Evolutionary conservation across 2,113 vertebrate species (phyloP).

Genomic region (Apteryx owenii): DNA sequence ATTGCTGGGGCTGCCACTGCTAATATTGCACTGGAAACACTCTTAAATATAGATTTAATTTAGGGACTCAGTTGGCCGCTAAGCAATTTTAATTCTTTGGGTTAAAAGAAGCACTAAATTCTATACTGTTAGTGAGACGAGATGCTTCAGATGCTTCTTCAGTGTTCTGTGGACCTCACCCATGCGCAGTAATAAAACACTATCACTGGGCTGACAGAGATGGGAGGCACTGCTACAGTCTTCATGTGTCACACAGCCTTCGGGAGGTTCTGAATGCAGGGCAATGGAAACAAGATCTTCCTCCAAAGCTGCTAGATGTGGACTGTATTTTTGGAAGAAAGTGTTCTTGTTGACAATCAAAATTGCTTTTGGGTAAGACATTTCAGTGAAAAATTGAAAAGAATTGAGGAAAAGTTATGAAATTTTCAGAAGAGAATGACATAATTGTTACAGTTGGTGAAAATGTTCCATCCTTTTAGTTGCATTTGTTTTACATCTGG

Average conservation of each 20-base stretch:
- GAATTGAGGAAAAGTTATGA: background rate
- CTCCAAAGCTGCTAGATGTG: background rate
- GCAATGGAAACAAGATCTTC: background rate
- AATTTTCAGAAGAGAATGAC: background rate
- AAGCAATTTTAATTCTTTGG: background rate
- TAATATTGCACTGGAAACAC: background rate
- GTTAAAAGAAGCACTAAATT: background rate
- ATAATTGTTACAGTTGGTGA: background rate
- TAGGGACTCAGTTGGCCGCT: background rate
- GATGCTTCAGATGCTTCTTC: background rate
- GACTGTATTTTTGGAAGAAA: background rate
- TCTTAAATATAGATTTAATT: slow-evolving; percentile 41
- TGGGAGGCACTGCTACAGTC: background rate
- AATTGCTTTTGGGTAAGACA: background rate
- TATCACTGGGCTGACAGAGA: background rate
- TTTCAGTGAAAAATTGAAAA: background rate
- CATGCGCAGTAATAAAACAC: background rate
- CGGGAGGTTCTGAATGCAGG: background rate
- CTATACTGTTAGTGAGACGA: background rate
- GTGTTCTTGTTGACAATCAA: background rate
- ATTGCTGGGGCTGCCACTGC: background rate
- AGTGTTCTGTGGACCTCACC: background rate
- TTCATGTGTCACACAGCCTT: background rate
- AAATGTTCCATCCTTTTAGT: background rate
- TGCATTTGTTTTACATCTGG: background rate